Conservation (phyloP, 1,140 invertebrate genomes). For the Nomia melanderi region DNA sequence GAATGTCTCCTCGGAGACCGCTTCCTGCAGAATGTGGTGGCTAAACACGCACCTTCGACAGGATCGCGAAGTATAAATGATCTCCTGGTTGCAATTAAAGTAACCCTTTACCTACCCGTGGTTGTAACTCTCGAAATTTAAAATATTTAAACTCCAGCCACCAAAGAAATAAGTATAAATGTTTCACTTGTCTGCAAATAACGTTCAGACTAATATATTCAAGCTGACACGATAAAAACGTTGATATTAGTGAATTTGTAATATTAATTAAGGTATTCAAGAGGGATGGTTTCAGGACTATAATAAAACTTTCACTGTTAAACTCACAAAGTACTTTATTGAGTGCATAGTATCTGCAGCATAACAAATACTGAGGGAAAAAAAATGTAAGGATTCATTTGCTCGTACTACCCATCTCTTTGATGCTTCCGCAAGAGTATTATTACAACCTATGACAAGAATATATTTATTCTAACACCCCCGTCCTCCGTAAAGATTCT, state of each 20-base stretch:
- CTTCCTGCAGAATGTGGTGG: slow-evolving; percentile 25
- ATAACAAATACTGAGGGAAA: slow-evolving; percentile 45
- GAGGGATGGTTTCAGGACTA: background rate
- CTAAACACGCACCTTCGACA: slow-evolving; percentile 12
- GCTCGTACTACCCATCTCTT: slow-evolving; percentile 8
- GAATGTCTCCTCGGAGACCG: slow-evolving; percentile 48
- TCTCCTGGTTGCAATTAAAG: background rate
- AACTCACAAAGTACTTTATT: slow-evolving; percentile 38
- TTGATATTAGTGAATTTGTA: no score
- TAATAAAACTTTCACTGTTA: background rate
- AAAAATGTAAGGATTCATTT: background rate
- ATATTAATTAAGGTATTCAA: background rate
- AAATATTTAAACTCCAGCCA: background rate
- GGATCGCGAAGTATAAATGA: slow-evolving; percentile 16
- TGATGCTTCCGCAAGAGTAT: background rate
- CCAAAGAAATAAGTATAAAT: background rate
- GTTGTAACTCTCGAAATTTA: background rate
- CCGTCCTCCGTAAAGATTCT: slow-evolving; percentile 8
- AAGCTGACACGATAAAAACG: no score
- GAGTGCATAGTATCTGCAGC: slow-evolving; percentile 4
- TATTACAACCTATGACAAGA: slow-evolving; percentile 51
- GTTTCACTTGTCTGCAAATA: no score
- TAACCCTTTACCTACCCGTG: background rate
- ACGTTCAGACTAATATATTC: no score
- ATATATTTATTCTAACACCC: slow-evolving; percentile 33